These are phyloP conservation scores for Mythimna pallens DNA, from an alignment of 2,888 invertebrate genomes.

Conservation along the genomic window DNA sequence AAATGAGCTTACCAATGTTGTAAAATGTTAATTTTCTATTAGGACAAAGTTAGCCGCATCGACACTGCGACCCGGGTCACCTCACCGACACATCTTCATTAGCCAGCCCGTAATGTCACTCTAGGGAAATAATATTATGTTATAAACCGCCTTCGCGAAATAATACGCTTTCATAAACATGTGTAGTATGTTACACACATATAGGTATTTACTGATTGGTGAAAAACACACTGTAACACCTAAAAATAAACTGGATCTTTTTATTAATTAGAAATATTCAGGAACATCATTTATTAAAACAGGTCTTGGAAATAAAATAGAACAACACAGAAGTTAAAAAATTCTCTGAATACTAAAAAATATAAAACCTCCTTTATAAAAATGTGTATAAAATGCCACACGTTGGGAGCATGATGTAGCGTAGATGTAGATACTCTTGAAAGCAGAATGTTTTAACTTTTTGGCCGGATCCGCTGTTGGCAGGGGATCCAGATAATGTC, in stretches of 20 bases:
- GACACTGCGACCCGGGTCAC: slow-evolving; percentile 73
- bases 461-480: slow-evolving; percentile 84
- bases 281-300: not conserved
- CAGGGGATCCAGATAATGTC: slow-evolving; percentile 87
- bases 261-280: not conserved
- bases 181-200: slow-evolving; percentile 1
- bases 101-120: slow-evolving; percentile 78
- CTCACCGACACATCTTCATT: slow-evolving; percentile 84
- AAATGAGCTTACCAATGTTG: slow-evolving; percentile 53
- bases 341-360: not conserved
- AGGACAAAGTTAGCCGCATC: slow-evolving; percentile 68
- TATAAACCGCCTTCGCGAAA: slow-evolving; percentile 61
- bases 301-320: not conserved
- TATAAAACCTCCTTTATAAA: slow-evolving; percentile 14
- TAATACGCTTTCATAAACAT: slow-evolving; percentile 55
- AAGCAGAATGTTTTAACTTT: slow-evolving; percentile 81
- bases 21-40: slow-evolving; percentile 69
- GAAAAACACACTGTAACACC: not conserved
- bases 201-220: slow-evolving; percentile 1
- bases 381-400: slow-evolving; percentile 36
- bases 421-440: slow-evolving; percentile 71
- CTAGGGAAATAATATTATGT: slow-evolving; percentile 78
- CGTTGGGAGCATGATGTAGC: slow-evolving; percentile 45
- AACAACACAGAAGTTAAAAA: not conserved
- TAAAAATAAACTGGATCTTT: not conserved